A percentile compares a stretch with the other conserved stretches of the same genome.
phyloP scores from a whole-genome alignment of 2,113 vertebrate genomes.

The Nibea albiflora region DNA sequence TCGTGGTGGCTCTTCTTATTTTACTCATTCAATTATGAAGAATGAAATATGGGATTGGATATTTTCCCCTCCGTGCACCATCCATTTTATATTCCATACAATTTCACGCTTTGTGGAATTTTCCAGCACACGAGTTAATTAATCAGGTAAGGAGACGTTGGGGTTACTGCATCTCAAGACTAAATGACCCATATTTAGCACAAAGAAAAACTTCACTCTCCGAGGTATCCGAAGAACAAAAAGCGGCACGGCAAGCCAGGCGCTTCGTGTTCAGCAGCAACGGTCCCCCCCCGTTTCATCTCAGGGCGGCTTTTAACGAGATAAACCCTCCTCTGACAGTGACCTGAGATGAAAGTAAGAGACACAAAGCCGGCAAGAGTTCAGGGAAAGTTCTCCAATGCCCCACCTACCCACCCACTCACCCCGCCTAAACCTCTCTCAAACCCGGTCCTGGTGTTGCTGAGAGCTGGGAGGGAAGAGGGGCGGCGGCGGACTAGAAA shows the following conservation, averaged over 20 bases:
- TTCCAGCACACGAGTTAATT: conserved; percentile 55
- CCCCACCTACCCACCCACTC: conserved; percentile 65
- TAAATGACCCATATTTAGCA: conserved; percentile 62
- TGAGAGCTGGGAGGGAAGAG: conserved; percentile 20
- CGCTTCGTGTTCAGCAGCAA: conserved; percentile 43
- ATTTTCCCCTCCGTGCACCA: conserved; percentile 26
- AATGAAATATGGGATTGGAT: conserved; percentile 41
- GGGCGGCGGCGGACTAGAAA: conserved; percentile 60
- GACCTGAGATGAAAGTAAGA: conserved; percentile 83
- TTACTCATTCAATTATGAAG: conserved; percentile 53
- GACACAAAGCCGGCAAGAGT: conserved; percentile 75
- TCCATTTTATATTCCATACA: conserved; percentile 41
- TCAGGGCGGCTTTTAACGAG: conserved; percentile 69
- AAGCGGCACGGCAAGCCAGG: conserved; percentile 26
- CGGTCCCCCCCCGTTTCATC: conserved; percentile 67
- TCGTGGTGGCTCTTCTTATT: conserved; percentile 28
- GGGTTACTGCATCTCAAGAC: conserved; percentile 34
- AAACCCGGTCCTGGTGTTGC: conserved; percentile 33
- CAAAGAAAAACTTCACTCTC: conserved; percentile 52
- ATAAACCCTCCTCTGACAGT: conserved; percentile 81
- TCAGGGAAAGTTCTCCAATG: conserved; percentile 81
- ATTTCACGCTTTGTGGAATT: conserved; percentile 35
- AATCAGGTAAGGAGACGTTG: conserved; percentile 36
- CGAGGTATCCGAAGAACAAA: conserved; percentile 35
- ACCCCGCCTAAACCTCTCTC: conserved; percentile 63